Evolutionary conservation across 2,888 invertebrate species (phyloP), one percentile per base, ranked within the genome.

Genomic region (Chaitophorus viminalis): DNA sequence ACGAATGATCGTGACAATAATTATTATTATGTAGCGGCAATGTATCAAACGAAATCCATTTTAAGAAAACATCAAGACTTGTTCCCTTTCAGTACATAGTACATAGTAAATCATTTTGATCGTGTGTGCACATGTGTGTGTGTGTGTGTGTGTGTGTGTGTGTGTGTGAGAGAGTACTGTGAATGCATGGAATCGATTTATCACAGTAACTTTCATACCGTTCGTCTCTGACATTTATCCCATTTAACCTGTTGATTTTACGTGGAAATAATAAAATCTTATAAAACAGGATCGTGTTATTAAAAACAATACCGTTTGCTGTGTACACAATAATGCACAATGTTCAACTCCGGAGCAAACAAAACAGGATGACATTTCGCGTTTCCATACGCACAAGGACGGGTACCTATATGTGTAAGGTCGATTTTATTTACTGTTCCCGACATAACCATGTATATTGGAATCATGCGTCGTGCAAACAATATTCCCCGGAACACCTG

Each of bases 401-500:
- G 52, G 36, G 52, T 29, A 52, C 17, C n/a, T n/a, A n/a, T n/a
- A n/a, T n/a, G n/a, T n/a, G n/a, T n/a, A 18, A 77, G 54, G 54
- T 77, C 5, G 25, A 68, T 77, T 77, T 68, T 84, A 31, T 68
- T 46, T 65, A 77, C 77, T n/a, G 46, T 46, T 85, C 70, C n/a
- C 33, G 11, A n/a, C 4, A 60, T 6, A 21, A 1, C n/a, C n/a
- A n/a, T n/a, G 21, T 70, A n/a, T 29, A 46, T 46, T 46, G 77
- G n/a, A 21, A 52, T 70, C 25, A 18, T 68, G 68, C 21, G 31
- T 84, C 60, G 60, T 25, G 36, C 39, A 29, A 54, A 46, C 46
- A 14, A 84, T 65, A 31, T 77, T 33, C 52, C 18, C 18, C 18
- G 46, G 1, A 17, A 76, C 85, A 85, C 85, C 85, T 77, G 85